Evolutionary conservation across 2,113 vertebrate species (phyloP), one percentile per base, ranked within the genome.

Genomic region (Platysteira castanea): DNA sequence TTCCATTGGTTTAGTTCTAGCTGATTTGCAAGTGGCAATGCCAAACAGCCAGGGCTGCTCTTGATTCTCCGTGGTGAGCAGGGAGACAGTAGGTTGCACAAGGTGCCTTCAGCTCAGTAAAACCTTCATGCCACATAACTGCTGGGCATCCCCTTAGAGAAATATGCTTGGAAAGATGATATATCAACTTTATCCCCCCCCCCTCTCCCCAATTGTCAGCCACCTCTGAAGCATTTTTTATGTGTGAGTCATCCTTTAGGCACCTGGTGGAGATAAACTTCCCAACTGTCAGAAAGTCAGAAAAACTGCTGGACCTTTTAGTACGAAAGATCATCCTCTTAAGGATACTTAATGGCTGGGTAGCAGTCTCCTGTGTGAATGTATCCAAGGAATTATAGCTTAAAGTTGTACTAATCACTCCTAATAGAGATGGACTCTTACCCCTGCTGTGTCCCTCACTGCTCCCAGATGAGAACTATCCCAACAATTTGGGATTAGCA

Each of bases 321-420:
- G 68, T 78, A 94, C 68, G 93, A 78, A 86, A 90, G 92, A 95
- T 93, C 95, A 96, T 96, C 96, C 93, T 94, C 95, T 96, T 96
- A 96, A 96, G 79, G 76, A 89, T 96, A 83, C 70, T 97, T 95
- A 97, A 64, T 67, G 52, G 64, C 76, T 88, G 73, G 28, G 73
- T 97, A 92, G 68, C 83, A 90, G 93, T 89, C 87, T 93, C 92
- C 60, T 77, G 85, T 93, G 95, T 96, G 76, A 97, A 86, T 84
- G 53, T 92, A 96, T 81, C 92, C 60, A 78, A 91, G 93, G 76
- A 93, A 97, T 97, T 96, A 96, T 60, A 96, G 96, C 93, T 96
- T 97, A 86, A 94, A 96, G 69, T 96, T 96, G 75, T 94, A 92
- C 69, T 97, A 97, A 97, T 97, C 93, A 87, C 52, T 91, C 79